Evolutionary conservation across 1,140 invertebrate genomes (phyloP).

Genomic region (Diachasma alloeum): DNA sequence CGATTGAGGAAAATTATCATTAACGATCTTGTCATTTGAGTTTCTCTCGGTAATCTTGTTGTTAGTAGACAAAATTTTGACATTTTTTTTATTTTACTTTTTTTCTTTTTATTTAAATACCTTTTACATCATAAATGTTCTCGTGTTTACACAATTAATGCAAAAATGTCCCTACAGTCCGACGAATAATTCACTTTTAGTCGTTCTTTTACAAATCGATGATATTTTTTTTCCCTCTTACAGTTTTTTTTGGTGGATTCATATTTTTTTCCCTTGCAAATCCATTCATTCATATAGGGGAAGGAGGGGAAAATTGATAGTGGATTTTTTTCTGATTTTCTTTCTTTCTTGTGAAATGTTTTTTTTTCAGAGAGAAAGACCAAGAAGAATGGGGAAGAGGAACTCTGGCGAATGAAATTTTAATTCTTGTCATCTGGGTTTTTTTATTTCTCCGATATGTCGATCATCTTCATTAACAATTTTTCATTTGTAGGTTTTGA

Average conservation of each 20-base stretch:
- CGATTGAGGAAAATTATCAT: too few species aligned
- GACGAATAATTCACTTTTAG: constrained; percentile 58
- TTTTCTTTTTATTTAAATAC: constrained; percentile 54
- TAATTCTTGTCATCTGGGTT: constrained; percentile 16
- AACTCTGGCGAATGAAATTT: constrained; percentile 14
- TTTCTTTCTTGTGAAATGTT: not conserved
- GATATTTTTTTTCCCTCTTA: constrained; percentile 48
- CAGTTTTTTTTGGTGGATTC: constrained; percentile 40
- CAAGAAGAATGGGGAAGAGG: constrained; percentile 26
- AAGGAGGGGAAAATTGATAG: constrained; percentile 22
- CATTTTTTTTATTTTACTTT: constrained; percentile 35
- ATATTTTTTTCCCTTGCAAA: constrained; percentile 40
- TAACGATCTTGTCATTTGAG: too few species aligned
- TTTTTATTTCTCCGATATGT: not conserved
- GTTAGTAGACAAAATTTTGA: too few species aligned
- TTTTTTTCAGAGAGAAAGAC: not conserved
- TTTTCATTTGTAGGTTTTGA: not conserved
- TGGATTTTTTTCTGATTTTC: not conserved
- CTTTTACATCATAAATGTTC: constrained; percentile 54
- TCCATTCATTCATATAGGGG: constrained; percentile 57
- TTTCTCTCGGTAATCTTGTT: too few species aligned
- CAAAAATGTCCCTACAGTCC: constrained; percentile 63
- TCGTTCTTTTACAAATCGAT: constrained; percentile 55
- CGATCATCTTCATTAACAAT: not conserved
- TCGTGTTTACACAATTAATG: constrained; percentile 63